Evolutionary conservation across 2,888 invertebrate genomes (phyloP).

Genomic region (Catocala fraxini): DNA sequence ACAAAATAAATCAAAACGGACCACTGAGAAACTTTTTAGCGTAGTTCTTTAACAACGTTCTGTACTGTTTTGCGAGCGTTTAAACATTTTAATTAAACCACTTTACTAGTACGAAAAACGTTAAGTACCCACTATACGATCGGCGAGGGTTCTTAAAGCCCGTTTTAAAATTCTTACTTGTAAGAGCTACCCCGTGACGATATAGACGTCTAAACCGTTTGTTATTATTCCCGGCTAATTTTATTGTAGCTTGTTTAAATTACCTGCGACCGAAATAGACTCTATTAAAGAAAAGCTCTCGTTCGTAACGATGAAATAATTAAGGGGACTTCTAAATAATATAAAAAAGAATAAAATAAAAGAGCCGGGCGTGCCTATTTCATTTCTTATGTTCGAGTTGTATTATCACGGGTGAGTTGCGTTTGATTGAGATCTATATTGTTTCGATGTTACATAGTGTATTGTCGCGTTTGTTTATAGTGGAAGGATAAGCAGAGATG

Average conservation of each 20-base stretch:
- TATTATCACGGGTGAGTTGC: slow-evolving; percentile 30
- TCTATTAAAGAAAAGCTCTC: slow-evolving; percentile 36
- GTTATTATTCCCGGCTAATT: slow-evolving; percentile 37
- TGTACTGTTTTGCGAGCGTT: slow-evolving; percentile 61
- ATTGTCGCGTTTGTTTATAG: background rate
- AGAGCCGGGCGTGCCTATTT: slow-evolving; percentile 20
- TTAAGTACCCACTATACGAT: slow-evolving; percentile 57
- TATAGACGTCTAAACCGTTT: slow-evolving; percentile 33
- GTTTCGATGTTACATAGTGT: slow-evolving; percentile 11
- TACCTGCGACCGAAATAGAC: slow-evolving; percentile 31
- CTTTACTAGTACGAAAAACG: slow-evolving; percentile 58
- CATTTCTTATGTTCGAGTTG: slow-evolving; percentile 23
- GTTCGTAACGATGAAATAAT: slow-evolving; percentile 39
- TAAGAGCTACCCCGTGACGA: slow-evolving; percentile 40
- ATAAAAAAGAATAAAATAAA: slow-evolving; percentile 30
- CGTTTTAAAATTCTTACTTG: slow-evolving; percentile 52
- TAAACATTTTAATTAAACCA: slow-evolving; percentile 77
- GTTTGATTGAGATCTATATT: slow-evolving; percentile 18
- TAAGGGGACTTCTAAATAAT: slow-evolving; percentile 38
- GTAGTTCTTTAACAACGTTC: slow-evolving; percentile 45
- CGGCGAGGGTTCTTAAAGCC: slow-evolving; percentile 51
- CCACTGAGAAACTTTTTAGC: slow-evolving; percentile 38
- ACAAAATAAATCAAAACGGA: slow-evolving; percentile 39
- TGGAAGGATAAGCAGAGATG: too few relatives aligned
- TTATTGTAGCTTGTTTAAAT: slow-evolving; percentile 35